phyloP scores from a whole-genome alignment of 2,797 vertebrate species.

The Chrosomus eos region DNA sequence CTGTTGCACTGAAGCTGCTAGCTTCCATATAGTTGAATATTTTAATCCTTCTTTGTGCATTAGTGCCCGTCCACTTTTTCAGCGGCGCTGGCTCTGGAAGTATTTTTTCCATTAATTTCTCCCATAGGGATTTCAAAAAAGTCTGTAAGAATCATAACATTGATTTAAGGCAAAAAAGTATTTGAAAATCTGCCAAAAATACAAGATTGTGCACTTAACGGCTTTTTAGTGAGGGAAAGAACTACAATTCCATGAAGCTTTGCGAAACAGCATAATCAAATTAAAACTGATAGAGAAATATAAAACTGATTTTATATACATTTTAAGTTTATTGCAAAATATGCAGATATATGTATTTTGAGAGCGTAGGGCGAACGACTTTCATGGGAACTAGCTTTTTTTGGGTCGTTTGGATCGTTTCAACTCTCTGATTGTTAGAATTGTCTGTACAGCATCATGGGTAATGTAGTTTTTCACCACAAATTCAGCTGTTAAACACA shows the following conservation, averaged over 20 bases:
- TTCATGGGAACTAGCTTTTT: background rate
- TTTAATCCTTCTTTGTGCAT: background rate
- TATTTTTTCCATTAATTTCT: background rate
- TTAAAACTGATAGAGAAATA: too few species aligned
- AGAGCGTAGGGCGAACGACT: background rate
- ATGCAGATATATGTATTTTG: background rate
- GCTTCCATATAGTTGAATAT: background rate
- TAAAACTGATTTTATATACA: too few species aligned
- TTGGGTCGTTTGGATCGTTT: background rate
- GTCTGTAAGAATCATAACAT: background rate
- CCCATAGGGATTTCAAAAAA: background rate
- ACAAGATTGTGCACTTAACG: too few species aligned
- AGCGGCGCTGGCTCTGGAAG: too few species aligned
- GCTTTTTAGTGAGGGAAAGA: too few species aligned
- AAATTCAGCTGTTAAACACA: background rate
- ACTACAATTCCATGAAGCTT: too few species aligned
- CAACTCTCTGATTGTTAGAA: background rate
- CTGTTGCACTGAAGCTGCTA: background rate
- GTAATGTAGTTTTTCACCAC: background rate
- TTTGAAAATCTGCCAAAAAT: too few species aligned
- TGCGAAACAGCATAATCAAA: too few species aligned
- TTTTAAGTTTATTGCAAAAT: too few species aligned
- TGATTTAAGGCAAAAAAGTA: too few species aligned
- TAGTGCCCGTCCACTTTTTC: background rate
- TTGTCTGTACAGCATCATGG: background rate